Base-by-base conservation (phyloP, 2,113 vertebrate genomes). In the Gadus macrocephalus region DNA sequence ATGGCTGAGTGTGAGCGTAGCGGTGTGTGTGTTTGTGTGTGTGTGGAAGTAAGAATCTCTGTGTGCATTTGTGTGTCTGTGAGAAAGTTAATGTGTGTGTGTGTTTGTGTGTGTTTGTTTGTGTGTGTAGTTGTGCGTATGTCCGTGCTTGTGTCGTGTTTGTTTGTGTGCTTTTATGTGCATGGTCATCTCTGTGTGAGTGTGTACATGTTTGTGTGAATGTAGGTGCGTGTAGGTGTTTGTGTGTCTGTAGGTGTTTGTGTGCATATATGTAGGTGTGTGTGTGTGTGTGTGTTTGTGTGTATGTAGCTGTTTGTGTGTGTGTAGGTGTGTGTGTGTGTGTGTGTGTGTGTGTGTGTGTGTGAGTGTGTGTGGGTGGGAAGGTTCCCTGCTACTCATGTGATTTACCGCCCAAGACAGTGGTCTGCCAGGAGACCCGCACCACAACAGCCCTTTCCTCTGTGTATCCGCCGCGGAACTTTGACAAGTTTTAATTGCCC, bases 401-500 rank as follows among this genome's bases (percentile, higher is more conserved):
- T 79, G 69, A 81, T 79, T 72, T 75, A 79, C 68, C 75, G 66
- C 55, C 70, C 62, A 53, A 75, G 72, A 67, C 69, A 55, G 71
- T 81, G 67, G 76, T 78, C 66, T 81, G 80, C 84, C 87, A 86
- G 73, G 64, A 77, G 66, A 68, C 84, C 64, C 35, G 80, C 70
- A 80, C 65, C 42, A 80, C 70, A 81, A 84, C 79, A 79, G 76
- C 71, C 7, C 65, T 76, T 81, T 79, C 77, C 79, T 70, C 83
- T 87, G 79, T 88, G 86, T 87, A 88, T 90, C 89, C 85, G 75
- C 73, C 78, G 81, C 83, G 81, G 83, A 78, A 86, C 77, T 91
- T 90, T 90, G 90, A 91, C 90, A 90, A 84, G 78, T 88, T 91
- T 89, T 89, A 91, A 91, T 92, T 88, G 89, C 79, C 74, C 83